phyloP scores from a whole-genome alignment of 2,113 vertebrate species.

The Philantomba maxwellii region DNA sequence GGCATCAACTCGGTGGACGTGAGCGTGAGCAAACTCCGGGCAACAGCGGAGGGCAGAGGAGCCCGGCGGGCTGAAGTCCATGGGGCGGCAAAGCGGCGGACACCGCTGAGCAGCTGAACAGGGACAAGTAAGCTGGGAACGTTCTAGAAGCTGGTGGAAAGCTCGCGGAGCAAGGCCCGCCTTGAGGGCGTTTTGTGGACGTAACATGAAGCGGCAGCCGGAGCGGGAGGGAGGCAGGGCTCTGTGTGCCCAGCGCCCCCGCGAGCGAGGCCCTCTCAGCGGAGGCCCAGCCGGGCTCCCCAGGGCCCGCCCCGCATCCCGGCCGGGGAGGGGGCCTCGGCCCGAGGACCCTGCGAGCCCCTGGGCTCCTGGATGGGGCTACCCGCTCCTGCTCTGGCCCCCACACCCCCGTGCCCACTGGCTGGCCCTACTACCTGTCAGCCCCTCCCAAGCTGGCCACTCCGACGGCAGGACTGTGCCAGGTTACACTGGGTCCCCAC shows the following conservation, averaged over 20 bases:
- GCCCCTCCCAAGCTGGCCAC: rapidly evolving
- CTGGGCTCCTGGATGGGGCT: background rate
- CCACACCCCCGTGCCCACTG: background rate
- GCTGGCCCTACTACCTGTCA: background rate
- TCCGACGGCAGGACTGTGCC: background rate
- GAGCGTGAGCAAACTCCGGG: background rate
- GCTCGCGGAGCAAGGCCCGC: background rate
- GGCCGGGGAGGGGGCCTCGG: rapidly evolving
- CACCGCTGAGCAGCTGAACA: background rate
- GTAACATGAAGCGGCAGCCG: background rate
- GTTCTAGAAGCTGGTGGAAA: background rate
- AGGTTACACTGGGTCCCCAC: background rate
- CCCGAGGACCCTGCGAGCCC: no score
- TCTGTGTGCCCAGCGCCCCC: background rate
- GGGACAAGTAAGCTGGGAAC: background rate
- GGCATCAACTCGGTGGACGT: background rate
- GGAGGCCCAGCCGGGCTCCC: background rate
- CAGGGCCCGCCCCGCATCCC: rapidly evolving
- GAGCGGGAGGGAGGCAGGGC: no score
- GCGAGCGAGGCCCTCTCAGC: background rate
- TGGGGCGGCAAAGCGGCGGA: rapidly evolving
- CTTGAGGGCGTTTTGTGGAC: no score
- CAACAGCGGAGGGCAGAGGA: background rate
- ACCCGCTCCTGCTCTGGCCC: background rate
- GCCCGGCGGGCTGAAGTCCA: background rate